Evolutionary conservation across 2,113 vertebrate genomes (phyloP).

Genomic region (Cairina moschata): DNA sequence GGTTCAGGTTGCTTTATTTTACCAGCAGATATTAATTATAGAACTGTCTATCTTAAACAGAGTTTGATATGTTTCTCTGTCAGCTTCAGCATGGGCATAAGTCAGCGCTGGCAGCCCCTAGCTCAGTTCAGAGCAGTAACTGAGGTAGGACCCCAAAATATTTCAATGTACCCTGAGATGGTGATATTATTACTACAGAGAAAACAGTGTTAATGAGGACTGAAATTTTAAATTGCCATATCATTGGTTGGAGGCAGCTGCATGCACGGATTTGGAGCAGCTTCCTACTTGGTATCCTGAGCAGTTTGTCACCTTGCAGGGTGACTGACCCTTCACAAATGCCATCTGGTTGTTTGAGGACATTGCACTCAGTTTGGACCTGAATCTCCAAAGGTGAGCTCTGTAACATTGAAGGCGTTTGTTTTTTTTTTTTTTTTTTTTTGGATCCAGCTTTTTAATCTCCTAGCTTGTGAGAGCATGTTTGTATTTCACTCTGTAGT

Average conservation of each 20-base stretch:
- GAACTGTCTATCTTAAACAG: background rate
- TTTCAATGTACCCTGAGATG: background rate
- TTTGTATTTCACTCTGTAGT: background rate
- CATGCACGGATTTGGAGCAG: background rate
- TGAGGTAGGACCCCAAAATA: background rate
- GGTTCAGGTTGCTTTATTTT: background rate
- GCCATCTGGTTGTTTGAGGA: background rate
- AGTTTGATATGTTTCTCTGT: background rate
- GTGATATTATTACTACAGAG: background rate
- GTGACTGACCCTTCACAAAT: background rate
- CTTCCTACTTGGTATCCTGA: background rate
- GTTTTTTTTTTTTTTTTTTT: background rate
- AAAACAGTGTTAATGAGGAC: background rate
- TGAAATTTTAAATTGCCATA: fast-evolving
- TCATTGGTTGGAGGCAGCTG: background rate
- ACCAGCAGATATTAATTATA: background rate
- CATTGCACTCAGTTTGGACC: background rate
- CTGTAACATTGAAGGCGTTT: background rate
- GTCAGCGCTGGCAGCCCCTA: background rate
- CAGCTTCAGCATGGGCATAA: background rate
- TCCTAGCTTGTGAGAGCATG: fast-evolving
- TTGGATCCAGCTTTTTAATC: background rate
- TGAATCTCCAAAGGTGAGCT: background rate
- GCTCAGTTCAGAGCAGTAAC: fast-evolving
- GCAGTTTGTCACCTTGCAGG: background rate